Base-by-base conservation (phyloP, 2,888 invertebrate genomes). In the Apantesis nais region DNA sequence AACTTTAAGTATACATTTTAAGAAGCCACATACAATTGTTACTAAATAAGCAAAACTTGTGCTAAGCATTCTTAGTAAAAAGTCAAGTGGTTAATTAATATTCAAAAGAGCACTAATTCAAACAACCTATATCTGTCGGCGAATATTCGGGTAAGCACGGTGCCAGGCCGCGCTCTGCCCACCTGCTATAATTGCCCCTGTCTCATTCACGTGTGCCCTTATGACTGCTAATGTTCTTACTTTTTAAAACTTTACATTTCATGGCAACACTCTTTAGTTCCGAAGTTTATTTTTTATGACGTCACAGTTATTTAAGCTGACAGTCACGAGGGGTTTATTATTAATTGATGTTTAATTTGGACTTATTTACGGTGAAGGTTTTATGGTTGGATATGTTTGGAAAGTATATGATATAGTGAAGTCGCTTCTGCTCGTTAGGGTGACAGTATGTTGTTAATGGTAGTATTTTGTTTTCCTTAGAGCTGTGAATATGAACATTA, bases 121-220 rank as follows among this genome's bases (percentile, higher is more conserved):
- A 85, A 73, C 91, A 88, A 0, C 82, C 89, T 89, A 89, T 91
- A 44, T 58, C 70, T 74, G 84, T 83, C 81, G 88, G 89, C 88
- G 91, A 86, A 90, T 94, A 93, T 93, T 94, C 92, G 93, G 93
- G 89, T 84, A 83, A 81, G 83, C 77, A 82, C 87, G 87, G 94
- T 94, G 85, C 94, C 94, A 93, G 93, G 89, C 92, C 83, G 92
- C 87, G 86, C 90, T 88, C 85, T 86, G 83, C 80, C 82, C 89
- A 87, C 85, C 86, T 89, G 88, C 89, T 91, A 90, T 94, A 94
- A 94, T 94, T 94, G 91, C 91, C 85, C 87, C 85, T 87, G 88
- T 88, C 89, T 88, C 86, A 68, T 62, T 79, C 90, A 89, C 89
- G 91, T 93, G 88, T 93, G 88, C 78, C 80, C 86, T 85, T 90